Conservation (phyloP, 2,888 invertebrate genomes). For the Ophion ventricosus region DNA sequence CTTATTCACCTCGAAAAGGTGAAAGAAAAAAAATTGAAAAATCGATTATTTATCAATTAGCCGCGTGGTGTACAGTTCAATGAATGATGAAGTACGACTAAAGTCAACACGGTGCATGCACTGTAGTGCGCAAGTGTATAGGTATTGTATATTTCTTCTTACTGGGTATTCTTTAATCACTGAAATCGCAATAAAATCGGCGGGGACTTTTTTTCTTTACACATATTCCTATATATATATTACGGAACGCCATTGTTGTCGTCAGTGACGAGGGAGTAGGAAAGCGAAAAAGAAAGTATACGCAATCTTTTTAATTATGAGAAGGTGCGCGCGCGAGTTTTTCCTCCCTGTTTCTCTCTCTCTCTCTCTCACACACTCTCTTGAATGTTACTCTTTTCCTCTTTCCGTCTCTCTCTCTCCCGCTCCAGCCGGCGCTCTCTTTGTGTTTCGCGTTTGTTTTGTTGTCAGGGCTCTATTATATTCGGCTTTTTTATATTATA, state of each 20-base stretch:
- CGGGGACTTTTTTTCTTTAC: constrained; percentile 18
- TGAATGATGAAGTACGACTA: constrained; percentile 20
- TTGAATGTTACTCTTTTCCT: constrained; percentile 35
- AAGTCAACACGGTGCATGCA: background rate
- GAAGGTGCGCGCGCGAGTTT: constrained; percentile 64
- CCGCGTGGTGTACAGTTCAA: background rate
- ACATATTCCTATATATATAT: constrained; percentile 24
- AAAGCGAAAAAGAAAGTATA: constrained; percentile 62
- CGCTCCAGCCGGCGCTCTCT: constrained; percentile 69
- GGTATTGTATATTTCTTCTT: constrained; percentile 24
- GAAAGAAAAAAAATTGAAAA: background rate
- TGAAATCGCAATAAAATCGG: constrained; percentile 54
- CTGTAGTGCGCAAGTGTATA: constrained; percentile 4
- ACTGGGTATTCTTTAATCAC: constrained; percentile 47
- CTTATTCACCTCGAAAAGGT: background rate
- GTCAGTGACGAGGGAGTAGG: constrained; percentile 28
- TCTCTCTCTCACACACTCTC: constrained; percentile 67
- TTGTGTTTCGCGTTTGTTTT: constrained; percentile 83
- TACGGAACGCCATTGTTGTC: constrained; percentile 54
- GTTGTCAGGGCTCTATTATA: constrained; percentile 82
- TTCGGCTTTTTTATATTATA: constrained; percentile 77
- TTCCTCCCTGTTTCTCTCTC: constrained; percentile 6
- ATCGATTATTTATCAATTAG: constrained; percentile 27
- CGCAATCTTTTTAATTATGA: constrained; percentile 75
- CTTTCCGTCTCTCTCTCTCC: constrained; percentile 67